These are phyloP conservation scores for Hyla sarda DNA, from an alignment of 2,113 vertebrate genomes.

Conservation along the genomic window DNA sequence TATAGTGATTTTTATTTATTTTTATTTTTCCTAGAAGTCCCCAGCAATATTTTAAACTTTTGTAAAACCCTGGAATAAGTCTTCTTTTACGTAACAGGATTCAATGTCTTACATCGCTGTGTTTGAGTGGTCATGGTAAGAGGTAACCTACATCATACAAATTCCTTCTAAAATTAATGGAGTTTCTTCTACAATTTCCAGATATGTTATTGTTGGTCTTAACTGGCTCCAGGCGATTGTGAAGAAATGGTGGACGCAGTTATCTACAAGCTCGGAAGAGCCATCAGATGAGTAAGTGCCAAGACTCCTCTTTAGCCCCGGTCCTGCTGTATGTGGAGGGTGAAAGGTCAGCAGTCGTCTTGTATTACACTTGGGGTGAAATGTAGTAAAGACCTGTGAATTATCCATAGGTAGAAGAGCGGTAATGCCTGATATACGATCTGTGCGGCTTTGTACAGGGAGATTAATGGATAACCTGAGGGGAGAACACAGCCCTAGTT, in stretches of 20 bases:
- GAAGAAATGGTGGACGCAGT: conserved; percentile 87
- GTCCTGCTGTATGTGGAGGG: neutral
- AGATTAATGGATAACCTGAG: neutral
- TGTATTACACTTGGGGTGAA: neutral
- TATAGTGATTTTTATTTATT: too few species aligned
- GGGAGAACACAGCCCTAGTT: neutral
- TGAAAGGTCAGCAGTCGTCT: neutral
- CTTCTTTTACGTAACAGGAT: too few species aligned
- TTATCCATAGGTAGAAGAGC: neutral
- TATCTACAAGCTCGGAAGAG: conserved; percentile 76
- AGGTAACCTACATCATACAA: too few species aligned
- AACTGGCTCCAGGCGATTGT: conserved; percentile 90
- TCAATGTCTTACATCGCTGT: too few species aligned
- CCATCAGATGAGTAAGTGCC: conserved; percentile 77
- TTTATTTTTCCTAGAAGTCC: too few species aligned
- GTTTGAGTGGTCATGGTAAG: too few species aligned
- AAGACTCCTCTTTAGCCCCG: neutral
- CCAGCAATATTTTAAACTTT: too few species aligned
- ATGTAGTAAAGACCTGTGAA: too few species aligned
- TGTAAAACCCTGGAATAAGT: too few species aligned
- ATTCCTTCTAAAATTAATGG: too few species aligned
- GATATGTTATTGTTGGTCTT: conserved; percentile 86
- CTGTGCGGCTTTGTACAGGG: neutral
- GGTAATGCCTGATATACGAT: neutral
- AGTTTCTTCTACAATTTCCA: conserved; percentile 65